Evolutionary conservation across 1,140 invertebrate species (phyloP), one percentile per base, ranked within the genome.

Genomic region (Bombus fervidus): DNA sequence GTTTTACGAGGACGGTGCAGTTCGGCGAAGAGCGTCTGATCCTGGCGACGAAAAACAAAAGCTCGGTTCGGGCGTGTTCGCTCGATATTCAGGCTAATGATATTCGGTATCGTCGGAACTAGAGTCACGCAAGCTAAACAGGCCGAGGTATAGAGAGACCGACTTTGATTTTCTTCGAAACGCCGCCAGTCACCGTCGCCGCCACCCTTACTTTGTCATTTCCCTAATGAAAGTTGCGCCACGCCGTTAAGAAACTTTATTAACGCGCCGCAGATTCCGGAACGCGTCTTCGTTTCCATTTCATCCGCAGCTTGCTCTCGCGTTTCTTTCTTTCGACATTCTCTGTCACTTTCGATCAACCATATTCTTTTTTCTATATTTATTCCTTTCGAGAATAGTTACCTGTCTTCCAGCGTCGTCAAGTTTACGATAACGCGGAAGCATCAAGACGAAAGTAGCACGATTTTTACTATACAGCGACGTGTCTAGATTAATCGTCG

Each of bases 41-140:
- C 28, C 28, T 41, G 22, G 3, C 37, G 37, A 43, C 59, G 71
- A 68, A 72, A 86, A 86, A 79, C 81, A 84, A 84, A 84, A 86
- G 75, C 47, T 47, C 37, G 34, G 59, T 34, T 81, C 39, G 68
- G 75, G 68, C 25, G 82, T 85, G 68, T 79, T 79, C 76, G 75
- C 47, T 73, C 76, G 69, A 87, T 87, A 87, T 80, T 84, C 86
- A 74, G 82, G 86, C 86, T 87, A 87, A 85, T 85, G 86, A 79
- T 79, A 85, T 87, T 84, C 82, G 75, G 59, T 75, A 79, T 85
- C 69, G 59, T 22, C 39, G 59, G 37, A 74, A 75, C 43, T 72
- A n/a, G 37, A 66, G 86, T 75, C 86, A 83, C 68, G 85, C 85
- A 22, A 86, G 22, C 75, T 80, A 43, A 81, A 89, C 66, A 37